Base-by-base conservation (phyloP, 2,888 invertebrate species). In the Kryphioiulus occultus region DNA sequence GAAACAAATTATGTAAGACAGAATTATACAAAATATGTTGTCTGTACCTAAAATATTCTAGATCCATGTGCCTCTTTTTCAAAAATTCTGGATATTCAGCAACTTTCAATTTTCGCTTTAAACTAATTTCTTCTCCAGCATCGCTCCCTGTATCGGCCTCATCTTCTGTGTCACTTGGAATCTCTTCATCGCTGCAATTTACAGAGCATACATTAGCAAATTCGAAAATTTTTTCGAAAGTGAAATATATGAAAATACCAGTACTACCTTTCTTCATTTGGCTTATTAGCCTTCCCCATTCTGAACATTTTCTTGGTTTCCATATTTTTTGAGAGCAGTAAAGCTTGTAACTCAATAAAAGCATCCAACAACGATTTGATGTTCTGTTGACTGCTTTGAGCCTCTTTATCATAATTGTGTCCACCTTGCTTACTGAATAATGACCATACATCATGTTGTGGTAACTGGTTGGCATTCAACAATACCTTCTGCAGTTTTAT, bases 401-500 rank as follows among this genome's bases (percentile, higher is more conserved):
- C 91, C 89, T 91, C 90, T 42, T 90, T 88, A 39, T 88, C 88
- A 59, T 91, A 90, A 19, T 89, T 93, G 68, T 92, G 91, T 85
- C 92, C 91, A 47, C 92, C 91, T 47, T 89, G 90, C 78, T 91
- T 90, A 89, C 91, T 92, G 53, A 94, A 92, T 85, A 92, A 90
- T 15, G 92, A 91, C 90, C 94, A 94, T 9, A 91, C 91, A 10
- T 94, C 93, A 30, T 92, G 91, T 90, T 95, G 94, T 0, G 98
- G 98, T 92, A 98, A 93, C 91, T 95, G 95, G 92, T 98, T 98
- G 0, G 95, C 94, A 19, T 94, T 94, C 83, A 94, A 92, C 87
- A 97, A 91, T 90, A 95, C 94, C 91, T 97, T 96, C 91, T 98
- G 98, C 35, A 98, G 92, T 91, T 96, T 95, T 90, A 98, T 98